Conservation (phyloP, 2,888 invertebrate genomes). For the Coremacera marginata region DNA sequence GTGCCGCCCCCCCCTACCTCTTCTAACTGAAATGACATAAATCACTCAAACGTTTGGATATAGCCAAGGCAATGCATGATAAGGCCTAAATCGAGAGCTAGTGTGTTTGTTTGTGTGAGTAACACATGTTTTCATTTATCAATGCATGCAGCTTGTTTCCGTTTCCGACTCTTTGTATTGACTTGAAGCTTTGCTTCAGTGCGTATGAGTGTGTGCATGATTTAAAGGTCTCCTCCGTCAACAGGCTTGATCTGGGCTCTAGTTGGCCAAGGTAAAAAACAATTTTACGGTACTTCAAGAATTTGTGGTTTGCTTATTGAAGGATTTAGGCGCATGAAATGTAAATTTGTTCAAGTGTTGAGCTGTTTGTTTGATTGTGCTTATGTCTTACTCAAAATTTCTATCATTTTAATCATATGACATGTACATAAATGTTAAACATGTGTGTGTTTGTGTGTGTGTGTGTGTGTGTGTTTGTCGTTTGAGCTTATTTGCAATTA, state of each 20-base stretch:
- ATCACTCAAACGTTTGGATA: conserved; percentile 14
- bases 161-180: conserved; percentile 12
- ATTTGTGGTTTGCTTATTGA: conserved; percentile 35
- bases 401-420: neutral
- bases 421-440: neutral
- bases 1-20: conserved; percentile 38
- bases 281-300: conserved; percentile 21
- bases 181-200: neutral
- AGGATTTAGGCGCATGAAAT: conserved; percentile 25
- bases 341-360: conserved; percentile 13
- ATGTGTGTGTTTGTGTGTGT: neutral
- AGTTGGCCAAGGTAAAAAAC: neutral
- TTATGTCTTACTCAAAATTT: neutral
- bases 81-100: neutral
- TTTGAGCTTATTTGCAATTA: conserved; percentile 51
- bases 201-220: neutral
- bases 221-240: conserved; percentile 1
- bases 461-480: conserved; percentile 2
- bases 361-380: neutral
- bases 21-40: conserved; percentile 24
- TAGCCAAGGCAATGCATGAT: neutral
- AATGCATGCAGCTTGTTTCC: conserved; percentile 24
- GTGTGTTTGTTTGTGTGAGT: neutral
- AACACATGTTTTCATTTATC: conserved; percentile 34
- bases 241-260: neutral